Conservation (phyloP, 2,113 vertebrate species). For the Cacatua alba region DNA sequence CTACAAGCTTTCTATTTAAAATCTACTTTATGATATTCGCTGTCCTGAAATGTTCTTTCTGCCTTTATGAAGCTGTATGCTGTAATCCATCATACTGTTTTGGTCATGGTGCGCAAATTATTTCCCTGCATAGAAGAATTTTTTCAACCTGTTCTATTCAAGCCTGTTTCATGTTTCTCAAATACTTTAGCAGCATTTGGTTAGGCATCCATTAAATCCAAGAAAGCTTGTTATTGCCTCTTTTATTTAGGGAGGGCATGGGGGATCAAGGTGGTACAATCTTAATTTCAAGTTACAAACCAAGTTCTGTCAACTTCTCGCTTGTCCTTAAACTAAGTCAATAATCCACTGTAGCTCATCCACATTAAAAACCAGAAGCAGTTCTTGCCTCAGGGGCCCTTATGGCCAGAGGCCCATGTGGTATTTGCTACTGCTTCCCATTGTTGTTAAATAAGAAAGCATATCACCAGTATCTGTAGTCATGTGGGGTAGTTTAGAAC, state of each 20-base stretch:
- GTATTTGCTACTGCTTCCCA: not conserved
- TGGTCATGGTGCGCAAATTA: not conserved
- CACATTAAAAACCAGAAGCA: not conserved
- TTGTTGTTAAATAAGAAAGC: not conserved
- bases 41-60: not conserved
- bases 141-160: not conserved
- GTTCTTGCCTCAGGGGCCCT: conserved; percentile 48
- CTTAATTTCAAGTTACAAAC: not conserved
- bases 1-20: not conserved
- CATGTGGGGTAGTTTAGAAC: not conserved
- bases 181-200: not conserved
- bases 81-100: not conserved
- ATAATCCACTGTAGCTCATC: not conserved
- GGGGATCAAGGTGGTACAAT: not conserved
- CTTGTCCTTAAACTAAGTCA: not conserved
- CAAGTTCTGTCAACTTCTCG: not conserved
- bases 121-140: not conserved
- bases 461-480: not conserved
- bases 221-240: not conserved
- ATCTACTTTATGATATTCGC: not conserved
- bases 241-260: not conserved
- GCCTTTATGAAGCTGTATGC: not conserved
- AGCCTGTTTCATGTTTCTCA: not conserved
- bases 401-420: not conserved
- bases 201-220: not conserved